These are phyloP conservation scores for Acropternis orthonyx DNA, from an alignment of 2,797 vertebrate species.

Conservation along the genomic window DNA sequence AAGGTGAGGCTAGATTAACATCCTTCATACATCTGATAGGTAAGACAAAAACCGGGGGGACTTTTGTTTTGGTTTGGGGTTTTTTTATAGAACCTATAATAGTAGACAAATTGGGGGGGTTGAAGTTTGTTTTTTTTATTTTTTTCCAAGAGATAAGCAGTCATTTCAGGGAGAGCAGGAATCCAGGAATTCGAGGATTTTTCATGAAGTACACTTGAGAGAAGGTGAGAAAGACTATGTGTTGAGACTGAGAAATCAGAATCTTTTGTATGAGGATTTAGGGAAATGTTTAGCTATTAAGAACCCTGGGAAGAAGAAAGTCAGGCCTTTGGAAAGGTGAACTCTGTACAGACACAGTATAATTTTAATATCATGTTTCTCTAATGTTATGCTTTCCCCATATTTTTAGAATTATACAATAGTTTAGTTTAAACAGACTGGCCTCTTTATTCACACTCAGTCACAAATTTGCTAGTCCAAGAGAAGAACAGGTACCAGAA, in stretches of 20 bases:
- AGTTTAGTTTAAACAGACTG: not conserved
- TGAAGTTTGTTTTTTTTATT: no score
- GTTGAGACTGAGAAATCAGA: not conserved
- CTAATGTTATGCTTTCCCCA: not conserved
- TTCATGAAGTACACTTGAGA: not conserved
- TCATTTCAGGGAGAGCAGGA: not conserved
- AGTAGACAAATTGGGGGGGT: not conserved
- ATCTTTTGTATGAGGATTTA: not conserved
- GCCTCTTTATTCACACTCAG: not conserved
- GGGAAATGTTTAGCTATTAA: not conserved
- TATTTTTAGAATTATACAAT: not conserved
- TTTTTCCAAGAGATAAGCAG: not conserved
- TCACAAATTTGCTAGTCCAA: not conserved
- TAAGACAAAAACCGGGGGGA: not conserved
- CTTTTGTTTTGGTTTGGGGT: not conserved
- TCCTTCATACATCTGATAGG: not conserved
- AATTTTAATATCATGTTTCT: not conserved
- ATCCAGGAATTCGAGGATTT: not conserved
- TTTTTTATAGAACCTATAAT: not conserved
- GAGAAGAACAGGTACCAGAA: not conserved
- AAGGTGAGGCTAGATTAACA: not conserved
- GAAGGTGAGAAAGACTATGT: not conserved
- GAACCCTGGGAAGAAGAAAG: not conserved
- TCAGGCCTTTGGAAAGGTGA: not conserved
- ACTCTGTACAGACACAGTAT: not conserved